Evolutionary conservation across 2,888 invertebrate genomes (phyloP).

Genomic region (Campoletis raptor): DNA sequence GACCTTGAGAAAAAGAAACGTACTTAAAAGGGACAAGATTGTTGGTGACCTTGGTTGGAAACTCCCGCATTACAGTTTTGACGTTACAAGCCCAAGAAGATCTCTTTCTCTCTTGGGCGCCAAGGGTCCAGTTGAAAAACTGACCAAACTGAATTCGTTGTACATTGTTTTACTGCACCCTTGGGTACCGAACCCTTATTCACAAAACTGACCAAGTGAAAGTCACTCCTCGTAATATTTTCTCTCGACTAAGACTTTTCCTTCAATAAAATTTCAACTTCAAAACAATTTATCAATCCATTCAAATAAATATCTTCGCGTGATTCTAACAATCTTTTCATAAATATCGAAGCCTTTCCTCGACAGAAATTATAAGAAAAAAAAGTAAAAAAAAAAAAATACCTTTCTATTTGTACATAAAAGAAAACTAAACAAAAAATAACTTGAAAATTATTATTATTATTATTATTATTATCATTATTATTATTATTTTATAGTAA

Average conservation of each 20-base stretch:
- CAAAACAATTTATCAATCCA: background rate
- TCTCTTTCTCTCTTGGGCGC: conserved; percentile 21
- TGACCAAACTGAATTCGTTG: conserved; percentile 63
- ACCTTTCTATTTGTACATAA: background rate
- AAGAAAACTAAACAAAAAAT: too few species aligned
- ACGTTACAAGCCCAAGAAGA: background rate
- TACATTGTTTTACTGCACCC: conserved; percentile 64
- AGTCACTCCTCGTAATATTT: conserved; percentile 60
- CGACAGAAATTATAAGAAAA: background rate
- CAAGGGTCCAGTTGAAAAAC: conserved; percentile 64
- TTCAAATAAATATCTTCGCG: background rate
- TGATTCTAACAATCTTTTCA: background rate
- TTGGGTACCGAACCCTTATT: conserved; percentile 28
- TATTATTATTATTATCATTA: too few species aligned
- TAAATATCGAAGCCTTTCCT: background rate
- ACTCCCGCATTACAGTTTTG: conserved; percentile 22
- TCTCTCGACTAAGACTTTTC: conserved; percentile 21
- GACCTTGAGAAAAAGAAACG: conserved; percentile 35
- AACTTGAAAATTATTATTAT: too few species aligned
- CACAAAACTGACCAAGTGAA: conserved; percentile 40
- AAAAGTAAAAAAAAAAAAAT: background rate
- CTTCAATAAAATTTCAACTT: conserved; percentile 3
- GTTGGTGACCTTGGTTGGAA: conserved; percentile 33
- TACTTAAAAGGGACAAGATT: conserved; percentile 45
- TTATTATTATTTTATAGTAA: too few species aligned